These are phyloP conservation scores for Telmatherina bonti DNA, from an alignment of 2,797 vertebrate species.

Conservation along the genomic window DNA sequence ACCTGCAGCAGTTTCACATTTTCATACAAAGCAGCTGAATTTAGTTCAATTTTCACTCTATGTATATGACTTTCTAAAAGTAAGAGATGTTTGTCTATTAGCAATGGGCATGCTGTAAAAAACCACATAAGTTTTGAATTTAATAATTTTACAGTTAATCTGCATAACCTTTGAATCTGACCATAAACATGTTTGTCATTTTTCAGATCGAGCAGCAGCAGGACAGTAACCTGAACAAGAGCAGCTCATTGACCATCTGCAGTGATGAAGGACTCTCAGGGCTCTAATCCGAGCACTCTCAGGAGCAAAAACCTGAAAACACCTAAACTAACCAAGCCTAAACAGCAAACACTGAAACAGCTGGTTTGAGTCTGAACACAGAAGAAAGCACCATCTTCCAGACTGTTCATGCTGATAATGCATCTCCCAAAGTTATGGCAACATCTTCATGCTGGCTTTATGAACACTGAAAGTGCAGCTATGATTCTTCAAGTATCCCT, in stretches of 20 bases:
- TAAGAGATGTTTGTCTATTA: too few relatives aligned
- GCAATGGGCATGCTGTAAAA: too few relatives aligned
- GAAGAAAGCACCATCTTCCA: background rate
- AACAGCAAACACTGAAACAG: slow-evolving; percentile 24
- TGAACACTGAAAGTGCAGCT: background rate
- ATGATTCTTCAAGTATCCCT: background rate
- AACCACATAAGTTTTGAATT: too few relatives aligned
- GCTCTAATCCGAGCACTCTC: slow-evolving; percentile 20
- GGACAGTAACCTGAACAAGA: slow-evolving; percentile 29
- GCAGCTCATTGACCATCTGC: slow-evolving; percentile 23
- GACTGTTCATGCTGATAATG: background rate
- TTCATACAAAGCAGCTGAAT: background rate
- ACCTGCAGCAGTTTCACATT: background rate
- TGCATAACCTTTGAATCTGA: too few relatives aligned
- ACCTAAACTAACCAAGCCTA: slow-evolving; percentile 17
- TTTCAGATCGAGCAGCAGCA: slow-evolving; percentile 35
- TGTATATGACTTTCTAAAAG: too few relatives aligned
- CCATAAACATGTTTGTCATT: rapidly evolving
- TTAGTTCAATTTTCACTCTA: background rate
- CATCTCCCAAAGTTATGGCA: background rate
- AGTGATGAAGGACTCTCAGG: slow-evolving; percentile 26
- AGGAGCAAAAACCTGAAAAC: background rate
- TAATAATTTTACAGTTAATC: too few relatives aligned
- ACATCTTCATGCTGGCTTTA: background rate
- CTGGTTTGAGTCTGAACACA: background rate